Evolutionary conservation across 1,140 invertebrate genomes (phyloP).

Genomic region (Neotoxoptera formosana): DNA sequence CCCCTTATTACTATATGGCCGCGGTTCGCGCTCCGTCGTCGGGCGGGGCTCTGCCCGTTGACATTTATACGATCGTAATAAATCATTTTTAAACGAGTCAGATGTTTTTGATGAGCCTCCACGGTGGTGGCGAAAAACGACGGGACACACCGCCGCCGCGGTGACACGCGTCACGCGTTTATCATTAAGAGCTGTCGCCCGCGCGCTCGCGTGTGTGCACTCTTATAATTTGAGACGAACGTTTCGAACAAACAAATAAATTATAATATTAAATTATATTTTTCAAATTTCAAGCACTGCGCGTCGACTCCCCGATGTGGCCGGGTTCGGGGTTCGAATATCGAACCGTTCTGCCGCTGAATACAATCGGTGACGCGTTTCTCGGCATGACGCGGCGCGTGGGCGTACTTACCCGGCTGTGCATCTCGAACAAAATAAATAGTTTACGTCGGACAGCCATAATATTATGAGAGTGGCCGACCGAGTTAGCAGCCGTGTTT

Average conservation of each 20-base stretch:
- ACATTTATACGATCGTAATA: slow-evolving; percentile 47
- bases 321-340: too few relatives aligned
- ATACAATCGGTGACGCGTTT: not conserved
- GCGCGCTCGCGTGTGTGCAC: not conserved
- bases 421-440: not conserved
- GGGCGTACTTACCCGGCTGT: not conserved
- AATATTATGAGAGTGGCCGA: too few relatives aligned
- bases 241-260: not conserved
- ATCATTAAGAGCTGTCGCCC: not conserved
- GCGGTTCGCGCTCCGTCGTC: not conserved
- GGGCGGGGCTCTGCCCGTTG: not conserved
- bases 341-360: too few relatives aligned
- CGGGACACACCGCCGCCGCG: not conserved
- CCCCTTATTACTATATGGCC: not conserved
- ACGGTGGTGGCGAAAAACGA: slow-evolving; percentile 27
- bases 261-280: not conserved
- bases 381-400: not conserved
- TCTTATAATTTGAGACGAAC: not conserved
- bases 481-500: too few relatives aligned
- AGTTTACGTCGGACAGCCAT: not conserved
- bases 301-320: too few relatives aligned
- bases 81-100: slow-evolving; percentile 48
- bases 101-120: slow-evolving; percentile 29
- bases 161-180: not conserved
- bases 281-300: not conserved